These are phyloP conservation scores for Phallusia fumigata DNA, from an alignment of 23 tunicate species.

Conservation along the genomic window DNA sequence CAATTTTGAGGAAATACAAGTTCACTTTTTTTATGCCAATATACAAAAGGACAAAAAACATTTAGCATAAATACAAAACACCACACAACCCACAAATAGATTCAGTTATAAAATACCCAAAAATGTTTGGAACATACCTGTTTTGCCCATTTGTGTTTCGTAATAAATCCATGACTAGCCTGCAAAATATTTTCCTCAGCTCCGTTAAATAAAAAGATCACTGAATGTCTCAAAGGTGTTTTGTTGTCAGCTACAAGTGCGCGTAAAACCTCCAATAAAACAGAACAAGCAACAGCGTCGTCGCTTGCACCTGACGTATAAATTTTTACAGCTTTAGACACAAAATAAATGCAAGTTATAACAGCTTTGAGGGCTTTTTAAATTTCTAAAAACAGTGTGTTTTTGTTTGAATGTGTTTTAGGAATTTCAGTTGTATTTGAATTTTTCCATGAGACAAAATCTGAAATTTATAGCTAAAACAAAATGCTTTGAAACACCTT, in stretches of 20 bases:
- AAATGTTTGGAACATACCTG: constrained; percentile 26
- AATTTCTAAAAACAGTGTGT: too few species aligned
- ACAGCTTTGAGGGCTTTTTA: background rate
- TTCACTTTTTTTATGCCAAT: too few species aligned
- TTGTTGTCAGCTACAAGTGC: constrained; percentile 45
- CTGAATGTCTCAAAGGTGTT: constrained; percentile 46
- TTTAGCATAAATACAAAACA: too few species aligned
- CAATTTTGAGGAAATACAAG: too few species aligned
- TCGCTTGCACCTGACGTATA: constrained; percentile 81
- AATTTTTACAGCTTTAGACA: background rate
- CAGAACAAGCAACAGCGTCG: constrained; percentile 90
- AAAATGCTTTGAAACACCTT: too few species aligned
- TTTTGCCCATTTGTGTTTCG: constrained; percentile 76
- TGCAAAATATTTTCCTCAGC: constrained; percentile 93
- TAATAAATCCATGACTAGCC: constrained; percentile 83
- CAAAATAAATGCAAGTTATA: background rate
- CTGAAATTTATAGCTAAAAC: too few species aligned
- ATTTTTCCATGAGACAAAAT: too few species aligned
- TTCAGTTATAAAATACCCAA: too few species aligned
- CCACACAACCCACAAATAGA: too few species aligned
- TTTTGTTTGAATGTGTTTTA: too few species aligned
- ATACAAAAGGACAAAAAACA: too few species aligned
- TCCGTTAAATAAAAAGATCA: constrained; percentile 83
- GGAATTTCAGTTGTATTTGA: too few species aligned
- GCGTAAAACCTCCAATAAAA: constrained; percentile 74